phyloP scores from a whole-genome alignment of 1,140 invertebrate genomes.

The Hormaphis cornu region DNA sequence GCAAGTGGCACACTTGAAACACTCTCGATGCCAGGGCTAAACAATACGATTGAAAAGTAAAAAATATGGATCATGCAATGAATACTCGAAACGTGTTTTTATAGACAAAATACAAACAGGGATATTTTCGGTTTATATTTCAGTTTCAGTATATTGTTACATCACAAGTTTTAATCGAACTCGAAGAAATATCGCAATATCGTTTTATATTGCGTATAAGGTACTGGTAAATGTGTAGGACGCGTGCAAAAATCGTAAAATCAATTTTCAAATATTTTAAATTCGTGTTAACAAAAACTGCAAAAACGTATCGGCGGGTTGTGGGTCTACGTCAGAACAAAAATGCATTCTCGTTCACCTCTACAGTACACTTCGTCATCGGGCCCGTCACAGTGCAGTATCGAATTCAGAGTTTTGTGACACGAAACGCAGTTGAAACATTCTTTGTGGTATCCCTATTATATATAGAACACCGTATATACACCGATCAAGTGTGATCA shows the following conservation, averaged over 20 bases:
- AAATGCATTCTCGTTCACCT: constrained; percentile 48
- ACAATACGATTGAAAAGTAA: too few relatives aligned
- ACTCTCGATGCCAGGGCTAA: constrained; percentile 83
- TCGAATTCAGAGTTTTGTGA: constrained; percentile 84
- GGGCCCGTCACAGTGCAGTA: constrained; percentile 83
- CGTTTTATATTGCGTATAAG: too few relatives aligned
- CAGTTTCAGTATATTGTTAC: too few relatives aligned
- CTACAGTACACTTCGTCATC: constrained; percentile 87
- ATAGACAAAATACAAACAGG: too few relatives aligned
- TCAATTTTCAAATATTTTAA: background rate
- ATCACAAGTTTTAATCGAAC: too few relatives aligned
- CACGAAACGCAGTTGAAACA: constrained; percentile 87
- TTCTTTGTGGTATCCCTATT: constrained; percentile 81
- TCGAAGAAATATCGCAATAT: too few relatives aligned
- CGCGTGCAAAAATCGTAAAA: background rate
- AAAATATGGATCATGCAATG: background rate
- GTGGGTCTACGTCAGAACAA: background rate
- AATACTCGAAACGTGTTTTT: background rate
- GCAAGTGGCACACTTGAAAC: constrained; percentile 90
- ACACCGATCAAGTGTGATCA: constrained; percentile 18
- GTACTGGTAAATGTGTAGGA: too few relatives aligned
- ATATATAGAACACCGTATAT: constrained; percentile 41
- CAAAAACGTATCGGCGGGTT: background rate
- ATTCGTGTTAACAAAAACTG: too few relatives aligned
- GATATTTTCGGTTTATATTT: too few relatives aligned